Evolutionary conservation across 1,140 invertebrate species (phyloP), one percentile per base, ranked within the genome.

Genomic region (Carposina sasakii): DNA sequence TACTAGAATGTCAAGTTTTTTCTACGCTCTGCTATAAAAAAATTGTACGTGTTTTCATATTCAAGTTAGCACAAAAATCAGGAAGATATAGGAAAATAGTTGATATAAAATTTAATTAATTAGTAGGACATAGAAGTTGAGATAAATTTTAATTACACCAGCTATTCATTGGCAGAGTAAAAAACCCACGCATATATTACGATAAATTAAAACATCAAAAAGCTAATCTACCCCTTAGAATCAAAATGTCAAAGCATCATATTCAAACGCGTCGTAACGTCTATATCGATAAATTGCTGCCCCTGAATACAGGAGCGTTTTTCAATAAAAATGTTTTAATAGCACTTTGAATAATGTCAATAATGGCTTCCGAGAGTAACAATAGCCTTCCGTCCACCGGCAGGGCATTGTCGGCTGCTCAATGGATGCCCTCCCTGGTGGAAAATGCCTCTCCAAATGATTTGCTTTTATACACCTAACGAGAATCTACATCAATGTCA

Each of bases 321-420:
- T 69, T 61, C 57, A 60, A 69, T 63, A 62, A 61, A 61, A 66
- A 66, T 54, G 58, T 63, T 69, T 63, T 62, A 66, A 69, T 69
- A 60, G 60, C 56, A 53, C 58, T 66, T 69, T 69, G 57, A 66
- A 63, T 51, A 65, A 62, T 52, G 63, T 66, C 63, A 64, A 66
- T 69, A 69, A 69, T 62, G 67, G 63, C 60, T 69, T 69, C 67
- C 67, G 63, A 48, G 47, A 53, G 52, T 63, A 54, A 69, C 67
- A 69, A 69, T 66, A 53, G 63, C 52, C 52, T 60, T 66, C 63
- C 60, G 60, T 63, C 56, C 56, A 61, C 46, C 50, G 62, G 52
- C 57, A 50, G 56, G 36, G 54, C 60, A 63, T 69, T 69, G 67
- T 69, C 53, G 41, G 52, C 31, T 37, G 44, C 52, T 67, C 56